phyloP scores from a whole-genome alignment of 2,888 invertebrate species.

The Apotomis turbidana region DNA sequence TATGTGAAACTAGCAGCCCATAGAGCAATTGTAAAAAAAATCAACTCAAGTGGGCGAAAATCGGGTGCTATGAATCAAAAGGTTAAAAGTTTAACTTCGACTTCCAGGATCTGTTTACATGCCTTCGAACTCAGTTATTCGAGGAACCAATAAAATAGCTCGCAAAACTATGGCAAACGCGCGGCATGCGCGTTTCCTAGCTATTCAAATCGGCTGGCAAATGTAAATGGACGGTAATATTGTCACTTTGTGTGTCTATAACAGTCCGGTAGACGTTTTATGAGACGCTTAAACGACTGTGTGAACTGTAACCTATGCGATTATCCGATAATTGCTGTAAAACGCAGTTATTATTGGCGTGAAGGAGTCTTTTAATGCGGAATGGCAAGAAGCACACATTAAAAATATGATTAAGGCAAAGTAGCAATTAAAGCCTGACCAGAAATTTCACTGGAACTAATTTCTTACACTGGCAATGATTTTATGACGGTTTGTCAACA shows the following conservation, averaged over 20 bases:
- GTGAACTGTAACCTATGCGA: constrained; percentile 28
- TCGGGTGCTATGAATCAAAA: no score
- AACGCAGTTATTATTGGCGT: background rate
- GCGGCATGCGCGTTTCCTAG: background rate
- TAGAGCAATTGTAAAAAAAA: no score
- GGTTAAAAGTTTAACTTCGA: no score
- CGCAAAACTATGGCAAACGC: background rate
- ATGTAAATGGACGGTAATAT: constrained; percentile 26
- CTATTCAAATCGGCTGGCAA: background rate
- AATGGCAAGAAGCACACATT: no score
- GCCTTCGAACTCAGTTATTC: background rate
- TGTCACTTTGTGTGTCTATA: constrained; percentile 28
- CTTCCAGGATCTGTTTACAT: no score
- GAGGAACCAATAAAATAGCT: constrained; percentile 5
- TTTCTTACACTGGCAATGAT: no score
- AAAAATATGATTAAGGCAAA: no score
- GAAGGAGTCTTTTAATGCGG: background rate
- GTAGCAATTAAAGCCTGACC: no score
- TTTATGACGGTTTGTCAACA: no score
- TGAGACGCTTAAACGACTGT: background rate
- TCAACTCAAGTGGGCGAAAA: no score
- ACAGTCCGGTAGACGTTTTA: constrained; percentile 25
- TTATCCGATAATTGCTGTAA: constrained; percentile 20
- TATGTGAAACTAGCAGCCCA: no score
- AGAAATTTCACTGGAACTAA: no score